Percentiles rank a stretch among this genome's conserved stretches.
phyloP scores from a whole-genome alignment of 1,140 invertebrate genomes.

The Lucilia sericata region DNA sequence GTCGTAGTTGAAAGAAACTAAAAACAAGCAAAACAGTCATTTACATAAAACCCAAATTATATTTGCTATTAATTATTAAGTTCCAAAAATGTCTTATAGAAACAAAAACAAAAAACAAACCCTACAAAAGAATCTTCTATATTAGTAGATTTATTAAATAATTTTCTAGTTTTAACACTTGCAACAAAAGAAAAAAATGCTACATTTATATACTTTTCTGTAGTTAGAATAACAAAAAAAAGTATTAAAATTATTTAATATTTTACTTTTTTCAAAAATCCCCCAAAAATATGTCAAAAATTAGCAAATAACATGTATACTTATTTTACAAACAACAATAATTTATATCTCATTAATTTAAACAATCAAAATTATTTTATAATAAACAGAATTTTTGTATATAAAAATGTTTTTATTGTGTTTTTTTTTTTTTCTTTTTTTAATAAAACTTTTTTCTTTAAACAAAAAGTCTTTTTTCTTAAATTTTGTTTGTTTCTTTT shows the following conservation, averaged over 20 bases:
- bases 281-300: not conserved
- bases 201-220: not conserved
- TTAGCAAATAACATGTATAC: not conserved
- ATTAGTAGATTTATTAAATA: slow-evolving; percentile 36
- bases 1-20: not conserved
- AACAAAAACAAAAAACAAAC: not conserved
- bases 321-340: too few species aligned
- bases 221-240: slow-evolving; percentile 38
- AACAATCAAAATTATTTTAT: too few species aligned
- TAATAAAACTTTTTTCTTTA: too few species aligned
- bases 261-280: not conserved
- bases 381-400: too few species aligned
- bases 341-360: too few species aligned
- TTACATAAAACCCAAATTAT: not conserved
- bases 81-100: not conserved
- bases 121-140: slow-evolving; percentile 25
- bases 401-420: too few species aligned
- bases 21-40: not conserved
- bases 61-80: slow-evolving; percentile 22
- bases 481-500: too few species aligned
- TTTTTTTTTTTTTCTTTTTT: too few species aligned
- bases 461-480: too few species aligned
- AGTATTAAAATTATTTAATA: slow-evolving; percentile 32
- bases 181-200: not conserved
- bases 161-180: not conserved